Evolutionary conservation across 1,140 invertebrate species (phyloP), one percentile per base, ranked within the genome.

Genomic region (Helicoverpa zea): DNA sequence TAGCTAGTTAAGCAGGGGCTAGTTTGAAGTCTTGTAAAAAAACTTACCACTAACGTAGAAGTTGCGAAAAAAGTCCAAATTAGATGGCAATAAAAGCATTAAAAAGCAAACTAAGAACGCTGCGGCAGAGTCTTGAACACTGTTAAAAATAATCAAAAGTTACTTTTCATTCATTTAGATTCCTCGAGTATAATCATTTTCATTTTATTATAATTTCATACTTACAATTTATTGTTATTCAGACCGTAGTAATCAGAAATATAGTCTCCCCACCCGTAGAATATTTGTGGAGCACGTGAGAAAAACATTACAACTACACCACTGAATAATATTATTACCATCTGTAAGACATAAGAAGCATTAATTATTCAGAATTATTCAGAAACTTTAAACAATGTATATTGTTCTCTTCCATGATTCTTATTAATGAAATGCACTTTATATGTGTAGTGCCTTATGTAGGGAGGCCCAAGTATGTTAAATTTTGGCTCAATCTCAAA

Each of bases 51-150:
- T 86, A 18, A 84, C 89, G 73, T 58, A 93, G 85, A 96, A 97
- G 5, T 96, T 96, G 18, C 96, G 91, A 14, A 97, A 91, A 84
- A 97, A 97, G 63, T 96, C 95, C 56, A 97, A 95, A 52, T 97
- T 96, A 2, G 97, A 95, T 2, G 98, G 98, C 14, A 98, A 90
- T 10, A 98, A 87, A 86, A 98, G 98, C 84, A 98, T 96, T 18
- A 98, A 90, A 79, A 98, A 96, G 1, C 97, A 96, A 2, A 98
- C 95, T 14, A 97, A 96, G 70, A 98, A 96, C 3, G 97, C 98
- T 1, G 97, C 96, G 12, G 97, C 97, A 0, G 98, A 97, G 87
- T 98, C 98, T 85, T 97, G 96, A 14, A 97, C 96, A 75, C 97
- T 97, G 84, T 23, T 13, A 51, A 58, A 29, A 77, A 11, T 61